Evolutionary conservation across 2,797 vertebrate genomes (phyloP), one percentile per base, ranked within the genome.

Genomic region (Pygocentrus nattereri): DNA sequence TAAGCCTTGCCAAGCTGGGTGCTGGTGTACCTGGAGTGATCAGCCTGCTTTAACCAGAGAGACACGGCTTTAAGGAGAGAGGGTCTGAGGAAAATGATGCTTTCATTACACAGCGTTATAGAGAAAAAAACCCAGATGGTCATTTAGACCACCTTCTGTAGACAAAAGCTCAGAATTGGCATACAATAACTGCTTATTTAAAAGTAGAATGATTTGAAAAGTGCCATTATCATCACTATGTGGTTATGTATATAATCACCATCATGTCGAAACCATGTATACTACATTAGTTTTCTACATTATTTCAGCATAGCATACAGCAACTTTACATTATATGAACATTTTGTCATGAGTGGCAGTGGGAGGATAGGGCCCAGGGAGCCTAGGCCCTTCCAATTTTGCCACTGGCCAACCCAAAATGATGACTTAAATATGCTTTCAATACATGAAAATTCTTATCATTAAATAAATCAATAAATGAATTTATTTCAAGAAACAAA

Each of bases 1-100:
- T 85, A 88, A 88, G 87, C 65, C 76, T 47, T 85, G 82, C 85
- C 89, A 79, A 81, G 84, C 79, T 44, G 64, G 62, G 27, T 78
- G 50, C 68, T 83, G 68, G 23, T 54, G 65, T 85, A 88, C 86
- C 85, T 86, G 72, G 86, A 85, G 80, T 82, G 56, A 72, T 88
- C 74, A 50, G 18, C 34, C 30, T 44, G 78, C 41, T 83, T 86
- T 79, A 89, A 82, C 88, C 81, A 84, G 61, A 83, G 58, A 79
- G 65, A 27, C 49, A 62, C 59, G 58, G 65, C 54, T 50, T 72
- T 56, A 65, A 84, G 30, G 47, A 78, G 31, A 68, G 49, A 75
- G 47, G 44, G 50, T 25, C n/a, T 23, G 16, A n/a, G 58, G 31
- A 49, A 81, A 56, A 34, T 47, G 5, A 27, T 49, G 52, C 11